Base-by-base conservation (phyloP, 2,113 vertebrate species). In the zebrafish (Danio rerio) region DNA sequence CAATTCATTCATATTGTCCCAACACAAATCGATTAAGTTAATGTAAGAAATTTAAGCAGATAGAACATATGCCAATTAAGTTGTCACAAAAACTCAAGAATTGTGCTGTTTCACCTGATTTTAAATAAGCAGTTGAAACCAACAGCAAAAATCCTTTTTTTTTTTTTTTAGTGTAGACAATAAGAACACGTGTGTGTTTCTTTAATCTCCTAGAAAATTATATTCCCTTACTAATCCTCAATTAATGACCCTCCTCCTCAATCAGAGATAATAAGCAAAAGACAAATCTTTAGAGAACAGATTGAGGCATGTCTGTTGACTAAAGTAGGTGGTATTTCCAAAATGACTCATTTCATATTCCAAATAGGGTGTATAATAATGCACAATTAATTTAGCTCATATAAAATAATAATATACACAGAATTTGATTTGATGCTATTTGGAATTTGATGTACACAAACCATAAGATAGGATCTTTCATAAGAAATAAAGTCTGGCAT, bases 201-300 rank as follows among this genome's bases (percentile, higher is more conserved):
- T 83, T 58, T 58, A 20, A 83, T 86, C 76, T 87, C 47, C 84
- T 84, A 80, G 84, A 87, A 90, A 91, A 91, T 90, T 87, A 88
- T 82, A 86, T 70, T 83, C 82, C 87, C 84, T 59, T 72, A 70
- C 77, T 89, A 94, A 92, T 92, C 90, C 85, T 9, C 49, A 84
- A 81, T 81, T 88, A 81, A 87, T 80, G 78, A 84, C 79, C 74
- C 52, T 75, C 73, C 63, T 58, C 59, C 76, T 49, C 73, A 10
- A 78, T 73, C 81, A 65, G 84, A 86, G 71, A 76, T 61, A 84
- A 84, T 86, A 78, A 88, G 84, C 76, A 69, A 89, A 92, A 92
- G 87, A 81, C 66, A 80, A 72, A 84, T 71, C 87, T 90, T 88
- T 88, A 75, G n/a, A 85, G 59, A 90, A 87, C 86, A 89, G 88